Conservation (phyloP, 1,140 invertebrate species). For the Lerema accius region DNA sequence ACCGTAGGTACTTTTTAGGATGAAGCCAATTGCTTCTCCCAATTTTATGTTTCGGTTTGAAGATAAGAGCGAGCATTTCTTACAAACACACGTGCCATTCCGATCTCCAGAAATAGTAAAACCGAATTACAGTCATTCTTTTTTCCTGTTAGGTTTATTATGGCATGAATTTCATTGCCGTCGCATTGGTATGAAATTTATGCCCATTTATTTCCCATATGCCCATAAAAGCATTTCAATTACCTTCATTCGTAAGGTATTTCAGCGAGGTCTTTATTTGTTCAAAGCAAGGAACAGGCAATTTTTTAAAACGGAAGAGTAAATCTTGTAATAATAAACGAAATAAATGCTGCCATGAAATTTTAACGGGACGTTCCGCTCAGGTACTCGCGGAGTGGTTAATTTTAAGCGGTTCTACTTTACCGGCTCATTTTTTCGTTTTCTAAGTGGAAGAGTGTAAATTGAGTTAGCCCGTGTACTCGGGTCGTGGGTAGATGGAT, state of each 20-base stretch:
- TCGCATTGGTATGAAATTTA: too few species aligned
- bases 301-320: background rate
- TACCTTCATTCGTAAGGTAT: background rate
- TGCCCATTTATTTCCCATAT: too few species aligned
- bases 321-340: background rate
- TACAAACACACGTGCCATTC: too few species aligned
- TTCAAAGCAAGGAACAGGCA: background rate
- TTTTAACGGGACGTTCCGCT: background rate
- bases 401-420: background rate
- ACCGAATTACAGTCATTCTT: too few species aligned
- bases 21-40: too few species aligned
- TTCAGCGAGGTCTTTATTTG: background rate
- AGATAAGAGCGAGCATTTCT: too few species aligned
- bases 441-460: background rate
- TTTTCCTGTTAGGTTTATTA: too few species aligned
- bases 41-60: too few species aligned
- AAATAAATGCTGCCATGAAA: background rate
- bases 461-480: background rate
- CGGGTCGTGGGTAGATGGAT: background rate
- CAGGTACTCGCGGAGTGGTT: background rate
- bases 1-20: too few species aligned
- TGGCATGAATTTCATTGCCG: too few species aligned
- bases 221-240: background rate
- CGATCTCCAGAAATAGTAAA: too few species aligned
- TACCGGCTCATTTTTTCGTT: background rate